Percentiles rank a stretch among this genome's conserved stretches.
Evolutionary conservation across 1,140 invertebrate genomes (phyloP).

Genomic region (Anadara kagoshimensis): DNA sequence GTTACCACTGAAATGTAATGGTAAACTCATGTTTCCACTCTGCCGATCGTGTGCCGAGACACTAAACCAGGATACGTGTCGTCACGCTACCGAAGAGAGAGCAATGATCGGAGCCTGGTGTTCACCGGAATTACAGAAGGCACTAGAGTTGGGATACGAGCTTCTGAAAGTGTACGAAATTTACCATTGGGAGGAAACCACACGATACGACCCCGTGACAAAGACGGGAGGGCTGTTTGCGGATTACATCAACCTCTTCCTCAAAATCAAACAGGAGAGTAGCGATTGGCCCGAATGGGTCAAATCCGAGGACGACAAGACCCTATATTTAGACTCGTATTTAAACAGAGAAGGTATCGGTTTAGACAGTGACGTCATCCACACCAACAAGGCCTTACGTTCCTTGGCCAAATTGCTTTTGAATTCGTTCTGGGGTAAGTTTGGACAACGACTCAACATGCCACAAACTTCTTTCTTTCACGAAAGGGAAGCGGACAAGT

Average conservation of each 20-base stretch:
- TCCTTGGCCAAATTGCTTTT: conserved; percentile 45
- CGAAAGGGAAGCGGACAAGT: conserved; percentile 43
- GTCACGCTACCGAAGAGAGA: conserved; percentile 7
- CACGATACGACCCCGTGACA: conserved; percentile 39
- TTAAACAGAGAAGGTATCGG: conserved; percentile 62
- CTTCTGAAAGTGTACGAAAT: conserved; percentile 28
- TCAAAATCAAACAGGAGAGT: conserved; percentile 52
- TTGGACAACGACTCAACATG: conserved; percentile 43
- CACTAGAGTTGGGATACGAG: conserved; percentile 19
- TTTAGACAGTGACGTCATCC: conserved; percentile 65
- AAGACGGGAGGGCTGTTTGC: conserved; percentile 36
- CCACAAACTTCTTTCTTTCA: conserved; percentile 25
- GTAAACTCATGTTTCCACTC: conserved; percentile 23
- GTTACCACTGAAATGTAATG: conserved; percentile 17
- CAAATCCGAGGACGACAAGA: conserved; percentile 35
- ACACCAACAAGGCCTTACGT: conserved; percentile 66
- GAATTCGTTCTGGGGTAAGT: conserved; percentile 49
- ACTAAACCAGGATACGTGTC: background rate
- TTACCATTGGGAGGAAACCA: conserved; percentile 20
- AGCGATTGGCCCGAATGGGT: conserved; percentile 45
- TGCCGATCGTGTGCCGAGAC: conserved; percentile 16
- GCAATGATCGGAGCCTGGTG: conserved; percentile 10
- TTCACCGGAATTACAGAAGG: conserved; percentile 15
- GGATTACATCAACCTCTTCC: conserved; percentile 46
- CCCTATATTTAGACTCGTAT: conserved; percentile 68